phyloP scores from a whole-genome alignment of 2,113 vertebrate species.

The Dissostichus mawsoni region DNA sequence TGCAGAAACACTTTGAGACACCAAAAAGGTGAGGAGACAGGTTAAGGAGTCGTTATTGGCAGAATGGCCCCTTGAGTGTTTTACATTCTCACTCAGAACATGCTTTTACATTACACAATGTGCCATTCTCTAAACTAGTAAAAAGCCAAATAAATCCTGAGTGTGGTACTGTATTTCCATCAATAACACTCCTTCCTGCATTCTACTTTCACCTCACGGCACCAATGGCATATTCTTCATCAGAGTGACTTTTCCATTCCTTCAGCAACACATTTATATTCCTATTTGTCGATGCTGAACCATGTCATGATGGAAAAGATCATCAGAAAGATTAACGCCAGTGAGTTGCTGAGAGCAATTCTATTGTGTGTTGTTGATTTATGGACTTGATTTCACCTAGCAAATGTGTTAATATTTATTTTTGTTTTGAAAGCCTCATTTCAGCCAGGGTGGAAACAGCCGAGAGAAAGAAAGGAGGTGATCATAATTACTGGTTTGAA shows the following conservation, averaged over 20 bases:
- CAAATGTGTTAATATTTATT: conserved; percentile 32
- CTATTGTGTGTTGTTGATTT: conserved; percentile 19
- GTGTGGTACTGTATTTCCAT: conserved; percentile 14
- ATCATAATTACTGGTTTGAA: neutral
- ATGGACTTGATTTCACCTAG: conserved; percentile 29
- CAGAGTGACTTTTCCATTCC: conserved; percentile 22
- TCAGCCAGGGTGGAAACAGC: neutral
- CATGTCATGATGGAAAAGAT: conserved; percentile 32
- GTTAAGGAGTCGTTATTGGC: conserved; percentile 28
- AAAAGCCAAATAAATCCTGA: conserved; percentile 28
- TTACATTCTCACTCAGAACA: conserved; percentile 33
- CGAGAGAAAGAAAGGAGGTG: conserved; percentile 3
- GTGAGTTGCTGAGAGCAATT: conserved; percentile 25
- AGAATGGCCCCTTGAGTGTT: conserved; percentile 4
- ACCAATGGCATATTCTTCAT: conserved; percentile 14
- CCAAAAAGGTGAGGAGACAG: conserved; percentile 41
- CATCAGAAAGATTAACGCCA: conserved; percentile 34
- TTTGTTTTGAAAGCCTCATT: conserved; percentile 24
- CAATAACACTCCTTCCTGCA: conserved; percentile 20
- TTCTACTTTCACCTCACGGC: conserved; percentile 1
- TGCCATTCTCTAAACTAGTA: conserved; percentile 17
- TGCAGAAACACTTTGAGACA: conserved; percentile 19
- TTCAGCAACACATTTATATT: conserved; percentile 43
- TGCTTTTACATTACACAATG: conserved; percentile 39
- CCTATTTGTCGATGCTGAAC: conserved; percentile 31